Evolutionary conservation across 2,797 vertebrate genomes (phyloP).

Genomic region (Hydrocynus forskahlii): DNA sequence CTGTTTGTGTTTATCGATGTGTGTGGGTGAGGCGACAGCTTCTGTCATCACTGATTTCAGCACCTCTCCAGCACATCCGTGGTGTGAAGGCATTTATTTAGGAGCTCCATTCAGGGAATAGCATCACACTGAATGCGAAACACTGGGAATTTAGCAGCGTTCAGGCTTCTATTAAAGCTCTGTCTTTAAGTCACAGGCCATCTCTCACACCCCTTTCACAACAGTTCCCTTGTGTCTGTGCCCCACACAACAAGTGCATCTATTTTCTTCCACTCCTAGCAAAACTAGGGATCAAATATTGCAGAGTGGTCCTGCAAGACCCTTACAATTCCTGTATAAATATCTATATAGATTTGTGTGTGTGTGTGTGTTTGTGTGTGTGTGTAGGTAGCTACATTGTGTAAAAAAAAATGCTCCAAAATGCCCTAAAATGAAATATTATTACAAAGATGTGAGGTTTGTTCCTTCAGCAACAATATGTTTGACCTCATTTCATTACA

Average conservation of each 20-base stretch:
- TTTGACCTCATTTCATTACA: neutral
- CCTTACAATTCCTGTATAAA: neutral
- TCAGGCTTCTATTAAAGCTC: slow-evolving; percentile 73
- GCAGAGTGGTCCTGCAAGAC: slow-evolving; percentile 28
- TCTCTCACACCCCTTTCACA: slow-evolving; percentile 42
- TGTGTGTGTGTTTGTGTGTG: neutral
- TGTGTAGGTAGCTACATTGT: neutral
- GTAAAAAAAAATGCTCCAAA: too few species aligned
- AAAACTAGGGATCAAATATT: slow-evolving; percentile 47
- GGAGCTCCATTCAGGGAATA: slow-evolving; percentile 71
- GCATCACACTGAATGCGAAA: slow-evolving; percentile 78
- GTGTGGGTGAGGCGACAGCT: slow-evolving; percentile 19
- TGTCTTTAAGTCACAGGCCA: slow-evolving; percentile 70
- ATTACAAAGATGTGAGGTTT: too few species aligned
- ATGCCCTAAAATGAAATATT: too few species aligned
- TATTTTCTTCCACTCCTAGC: slow-evolving; percentile 18
- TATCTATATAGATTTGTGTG: neutral
- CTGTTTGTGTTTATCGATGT: neutral
- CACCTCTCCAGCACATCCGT: slow-evolving; percentile 45
- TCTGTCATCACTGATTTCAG: slow-evolving; percentile 48
- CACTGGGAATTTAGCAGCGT: slow-evolving; percentile 66
- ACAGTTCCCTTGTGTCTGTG: slow-evolving; percentile 33
- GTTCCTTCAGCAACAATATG: too few species aligned
- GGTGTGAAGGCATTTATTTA: slow-evolving; percentile 58
- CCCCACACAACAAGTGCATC: slow-evolving; percentile 27